Conservation (phyloP, 2,797 vertebrate species). For the Lindbergichthys nudifrons region DNA sequence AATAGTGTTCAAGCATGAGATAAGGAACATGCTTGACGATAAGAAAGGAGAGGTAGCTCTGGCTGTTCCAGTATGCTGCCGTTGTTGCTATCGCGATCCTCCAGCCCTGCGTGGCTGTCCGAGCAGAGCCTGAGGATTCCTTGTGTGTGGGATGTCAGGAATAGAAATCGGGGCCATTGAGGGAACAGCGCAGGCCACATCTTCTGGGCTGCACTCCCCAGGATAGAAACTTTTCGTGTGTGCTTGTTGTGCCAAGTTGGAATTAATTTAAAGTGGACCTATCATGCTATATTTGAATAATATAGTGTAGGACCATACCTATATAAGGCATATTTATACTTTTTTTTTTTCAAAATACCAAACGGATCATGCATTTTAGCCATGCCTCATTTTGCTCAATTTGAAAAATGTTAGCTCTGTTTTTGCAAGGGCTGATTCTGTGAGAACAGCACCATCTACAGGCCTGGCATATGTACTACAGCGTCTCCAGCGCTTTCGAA, state of each 20-base stretch:
- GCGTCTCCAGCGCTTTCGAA: no score
- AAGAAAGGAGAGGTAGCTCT: conserved; percentile 5
- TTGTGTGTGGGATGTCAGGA: conserved; percentile 23
- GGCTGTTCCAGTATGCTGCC: conserved; percentile 13
- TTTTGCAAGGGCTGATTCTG: no score
- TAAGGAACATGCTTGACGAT: not conserved
- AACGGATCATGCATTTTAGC: no score
- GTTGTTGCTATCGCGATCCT: conserved; percentile 19
- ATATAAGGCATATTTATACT: no score
- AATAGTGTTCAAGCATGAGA: conserved; percentile 8
- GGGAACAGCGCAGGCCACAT: not conserved
- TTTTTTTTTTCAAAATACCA: no score
- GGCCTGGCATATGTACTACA: no score
- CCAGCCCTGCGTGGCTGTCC: conserved; percentile 19
- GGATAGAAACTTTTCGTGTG: conserved; percentile 7
- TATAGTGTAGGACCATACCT: no score
- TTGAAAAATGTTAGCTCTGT: no score
- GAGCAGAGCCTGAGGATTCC: conserved; percentile 14
- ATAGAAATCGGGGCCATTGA: conserved; percentile 32
- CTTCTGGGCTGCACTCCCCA: conserved; percentile 23
- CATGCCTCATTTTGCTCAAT: no score
- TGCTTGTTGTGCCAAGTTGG: conserved; percentile 1
- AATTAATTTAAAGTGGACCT: no score
- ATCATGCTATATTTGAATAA: no score
- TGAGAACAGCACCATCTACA: no score